Evolutionary conservation across 2,113 vertebrate species (phyloP).

Genomic region (Varanus salvator): DNA sequence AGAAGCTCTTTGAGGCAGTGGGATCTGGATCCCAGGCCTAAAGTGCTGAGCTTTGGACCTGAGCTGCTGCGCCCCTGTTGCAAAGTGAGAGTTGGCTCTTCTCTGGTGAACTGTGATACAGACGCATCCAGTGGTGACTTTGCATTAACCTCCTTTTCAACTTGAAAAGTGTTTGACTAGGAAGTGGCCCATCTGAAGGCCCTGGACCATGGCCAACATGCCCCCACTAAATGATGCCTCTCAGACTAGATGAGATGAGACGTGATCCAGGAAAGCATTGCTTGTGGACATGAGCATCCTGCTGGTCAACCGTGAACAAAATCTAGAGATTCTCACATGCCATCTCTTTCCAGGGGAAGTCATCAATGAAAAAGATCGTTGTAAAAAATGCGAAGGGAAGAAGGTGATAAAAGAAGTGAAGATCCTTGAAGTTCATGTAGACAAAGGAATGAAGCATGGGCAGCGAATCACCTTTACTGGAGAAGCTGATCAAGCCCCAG

Average conservation of each 20-base stretch:
- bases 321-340: neutral
- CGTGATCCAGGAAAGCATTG: neutral
- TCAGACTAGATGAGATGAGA: neutral
- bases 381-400: conserved; percentile 99
- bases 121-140: no score
- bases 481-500: conserved; percentile 97
- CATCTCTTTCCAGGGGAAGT: conserved; percentile 88
- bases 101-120: neutral
- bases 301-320: neutral
- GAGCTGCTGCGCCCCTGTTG: neutral
- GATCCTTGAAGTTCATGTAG: conserved; percentile 97
- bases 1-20: no score
- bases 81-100: neutral
- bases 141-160: neutral
- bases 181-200: neutral
- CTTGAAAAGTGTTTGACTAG: neutral
- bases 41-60: no score
- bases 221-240: neutral
- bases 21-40: no score
- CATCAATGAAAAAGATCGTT: conserved; percentile 98
- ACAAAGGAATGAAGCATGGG: conserved; percentile 99
- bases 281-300: no score
- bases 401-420: conserved; percentile 98
- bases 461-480: conserved; percentile 98
- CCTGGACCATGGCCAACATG: neutral